These are phyloP conservation scores for Caenorhabditis macrosperma DNA, from an alignment of 2,888 invertebrate species.

Conservation along the genomic window DNA sequence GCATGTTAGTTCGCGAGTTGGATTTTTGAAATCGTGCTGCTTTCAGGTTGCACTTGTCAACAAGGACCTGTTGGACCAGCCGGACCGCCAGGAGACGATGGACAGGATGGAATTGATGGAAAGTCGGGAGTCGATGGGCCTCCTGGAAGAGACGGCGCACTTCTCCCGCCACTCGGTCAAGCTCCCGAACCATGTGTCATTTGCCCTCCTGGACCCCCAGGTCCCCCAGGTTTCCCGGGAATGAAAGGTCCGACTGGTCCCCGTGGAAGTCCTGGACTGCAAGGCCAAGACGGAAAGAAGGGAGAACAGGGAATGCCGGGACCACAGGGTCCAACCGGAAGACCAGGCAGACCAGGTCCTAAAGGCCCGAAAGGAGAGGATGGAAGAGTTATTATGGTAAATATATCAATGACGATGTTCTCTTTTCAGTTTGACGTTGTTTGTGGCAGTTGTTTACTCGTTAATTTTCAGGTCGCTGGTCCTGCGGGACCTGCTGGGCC, in stretches of 20 bases:
- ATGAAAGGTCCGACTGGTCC: slow-evolving; percentile 76
- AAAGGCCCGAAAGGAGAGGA: slow-evolving; percentile 69
- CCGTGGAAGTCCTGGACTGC: slow-evolving; percentile 70
- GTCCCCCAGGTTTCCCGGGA: slow-evolving; percentile 75
- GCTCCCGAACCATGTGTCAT: slow-evolving; percentile 78
- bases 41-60: slow-evolving; percentile 65
- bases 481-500: slow-evolving; percentile 68
- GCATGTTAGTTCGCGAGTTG: slow-evolving; percentile 34
- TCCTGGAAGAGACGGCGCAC: slow-evolving; percentile 61
- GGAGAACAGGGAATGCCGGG: slow-evolving; percentile 77
- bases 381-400: slow-evolving; percentile 68
- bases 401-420: background rate
- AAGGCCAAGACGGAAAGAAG: slow-evolving; percentile 75
- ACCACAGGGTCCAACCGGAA: slow-evolving; percentile 74
- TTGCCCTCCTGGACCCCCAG: slow-evolving; percentile 76
- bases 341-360: slow-evolving; percentile 67
- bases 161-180: slow-evolving; percentile 61
- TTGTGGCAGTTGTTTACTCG: no score
- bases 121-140: slow-evolving; percentile 65
- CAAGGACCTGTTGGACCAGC: slow-evolving; percentile 66
- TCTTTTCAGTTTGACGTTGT: background rate
- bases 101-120: slow-evolving; percentile 68
- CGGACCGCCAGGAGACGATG: slow-evolving; percentile 69
- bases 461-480: slow-evolving; percentile 67
- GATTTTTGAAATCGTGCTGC: background rate